Conservation (phyloP, 2,888 invertebrate genomes). For the Lymantria monacha region DNA sequence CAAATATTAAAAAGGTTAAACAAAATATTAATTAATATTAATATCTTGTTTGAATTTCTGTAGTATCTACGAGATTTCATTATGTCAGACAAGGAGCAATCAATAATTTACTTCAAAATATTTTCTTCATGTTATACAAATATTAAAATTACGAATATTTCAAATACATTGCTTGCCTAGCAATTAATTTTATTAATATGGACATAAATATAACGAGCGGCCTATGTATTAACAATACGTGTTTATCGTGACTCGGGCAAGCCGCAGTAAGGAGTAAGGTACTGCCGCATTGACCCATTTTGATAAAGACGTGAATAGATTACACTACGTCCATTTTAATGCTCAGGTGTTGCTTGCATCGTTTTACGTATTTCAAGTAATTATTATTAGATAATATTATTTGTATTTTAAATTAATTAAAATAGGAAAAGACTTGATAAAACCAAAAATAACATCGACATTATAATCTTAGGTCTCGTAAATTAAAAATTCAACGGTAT, state of each 20-base stretch:
- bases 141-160: neutral
- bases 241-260: conserved; percentile 49
- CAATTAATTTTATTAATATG: neutral
- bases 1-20: too few species aligned
- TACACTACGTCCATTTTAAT: conserved; percentile 59
- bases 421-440: neutral
- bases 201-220: conserved; percentile 28
- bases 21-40: too few species aligned
- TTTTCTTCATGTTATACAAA: neutral
- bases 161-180: conserved; percentile 13
- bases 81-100: conserved; percentile 1
- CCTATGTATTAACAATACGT: conserved; percentile 48
- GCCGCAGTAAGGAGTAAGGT: conserved; percentile 57
- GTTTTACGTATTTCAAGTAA: conserved; percentile 27
- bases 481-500: neutral
- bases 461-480: neutral
- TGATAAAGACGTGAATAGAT: conserved; percentile 74
- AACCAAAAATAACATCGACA: neutral
- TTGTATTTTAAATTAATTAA: neutral
- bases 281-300: conserved; percentile 77
- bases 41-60: too few species aligned
- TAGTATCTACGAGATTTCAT: neutral
- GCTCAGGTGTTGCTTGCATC: conserved; percentile 46
- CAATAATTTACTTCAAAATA: conserved; percentile 1
- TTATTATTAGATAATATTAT: neutral